phyloP scores from a whole-genome alignment of 2,113 vertebrate genomes.

The Silurus meridionalis region DNA sequence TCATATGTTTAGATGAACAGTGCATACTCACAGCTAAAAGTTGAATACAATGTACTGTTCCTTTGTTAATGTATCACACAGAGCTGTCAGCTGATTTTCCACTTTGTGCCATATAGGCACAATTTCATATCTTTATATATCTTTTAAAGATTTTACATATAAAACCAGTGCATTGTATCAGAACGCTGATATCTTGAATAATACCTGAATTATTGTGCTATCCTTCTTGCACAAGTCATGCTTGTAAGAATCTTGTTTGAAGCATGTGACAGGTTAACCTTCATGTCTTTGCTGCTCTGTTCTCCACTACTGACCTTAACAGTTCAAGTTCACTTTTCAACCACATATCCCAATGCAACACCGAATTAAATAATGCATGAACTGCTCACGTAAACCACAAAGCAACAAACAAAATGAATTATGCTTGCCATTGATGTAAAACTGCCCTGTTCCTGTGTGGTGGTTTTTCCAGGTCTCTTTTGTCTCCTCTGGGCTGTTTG shows the following conservation, averaged over 20 bases:
- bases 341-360: slow-evolving; percentile 64
- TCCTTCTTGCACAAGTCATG: slow-evolving; percentile 18
- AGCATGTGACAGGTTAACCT: slow-evolving; percentile 29
- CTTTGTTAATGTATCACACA: slow-evolving; percentile 37
- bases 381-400: slow-evolving; percentile 56
- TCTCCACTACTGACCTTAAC: slow-evolving; percentile 59
- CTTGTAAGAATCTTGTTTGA: slow-evolving; percentile 33
- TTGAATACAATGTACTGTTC: background rate
- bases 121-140: background rate
- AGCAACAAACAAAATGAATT: slow-evolving; percentile 60
- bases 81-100: slow-evolving; percentile 29
- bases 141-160: background rate
- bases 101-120: slow-evolving; percentile 4
- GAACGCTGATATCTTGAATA: background rate
- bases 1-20: slow-evolving; percentile 22
- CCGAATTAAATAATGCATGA: slow-evolving; percentile 67
- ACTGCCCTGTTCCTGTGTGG: slow-evolving; percentile 65
- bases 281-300: slow-evolving; percentile 8
- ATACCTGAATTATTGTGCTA: slow-evolving; percentile 21
- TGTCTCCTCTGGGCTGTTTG: background rate
- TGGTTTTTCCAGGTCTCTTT: background rate
- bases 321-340: slow-evolving; percentile 53
- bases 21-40: slow-evolving; percentile 21
- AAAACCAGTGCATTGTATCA: background rate
- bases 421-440: slow-evolving; percentile 84